Conservation (phyloP, 2,888 invertebrate species). For the Mythimna impura region DNA sequence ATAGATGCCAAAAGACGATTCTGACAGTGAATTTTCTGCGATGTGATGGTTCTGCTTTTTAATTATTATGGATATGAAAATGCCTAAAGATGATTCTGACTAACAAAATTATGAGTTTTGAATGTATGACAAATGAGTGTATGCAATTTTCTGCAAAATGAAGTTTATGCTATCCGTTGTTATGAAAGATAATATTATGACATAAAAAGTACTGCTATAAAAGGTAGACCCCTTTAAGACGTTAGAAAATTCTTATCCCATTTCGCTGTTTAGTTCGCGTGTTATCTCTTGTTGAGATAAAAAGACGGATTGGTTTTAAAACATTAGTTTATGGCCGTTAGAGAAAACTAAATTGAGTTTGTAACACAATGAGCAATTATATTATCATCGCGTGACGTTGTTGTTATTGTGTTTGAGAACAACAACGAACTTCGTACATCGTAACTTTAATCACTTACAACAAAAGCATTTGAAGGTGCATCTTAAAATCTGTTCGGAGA, state of each 20-base stretch:
- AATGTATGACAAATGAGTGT: too few species aligned
- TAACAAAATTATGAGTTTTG: too few species aligned
- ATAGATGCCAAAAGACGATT: too few species aligned
- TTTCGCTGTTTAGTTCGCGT: constrained; percentile 21
- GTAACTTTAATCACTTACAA: neutral
- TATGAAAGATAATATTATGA: too few species aligned
- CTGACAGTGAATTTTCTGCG: too few species aligned
- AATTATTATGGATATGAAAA: too few species aligned
- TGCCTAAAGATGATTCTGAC: too few species aligned
- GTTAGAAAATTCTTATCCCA: constrained; percentile 10
- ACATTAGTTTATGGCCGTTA: constrained; percentile 47
- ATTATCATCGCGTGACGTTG: constrained; percentile 49
- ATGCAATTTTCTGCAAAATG: too few species aligned
- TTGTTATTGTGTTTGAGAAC: constrained; percentile 21
- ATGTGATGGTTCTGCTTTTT: too few species aligned
- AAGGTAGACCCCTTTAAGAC: neutral
- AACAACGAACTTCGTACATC: constrained; percentile 39
- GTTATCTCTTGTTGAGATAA: constrained; percentile 37
- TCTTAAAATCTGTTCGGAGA: neutral
- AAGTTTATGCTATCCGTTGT: too few species aligned
- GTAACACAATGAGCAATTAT: constrained; percentile 54
- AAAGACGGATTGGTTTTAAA: constrained; percentile 35
- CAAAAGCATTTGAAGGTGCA: neutral
- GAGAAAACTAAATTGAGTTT: constrained; percentile 52
- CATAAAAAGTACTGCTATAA: too few species aligned